phyloP scores from a whole-genome alignment of 2,797 vertebrate genomes.

The Pipistrellus nathusii region DNA sequence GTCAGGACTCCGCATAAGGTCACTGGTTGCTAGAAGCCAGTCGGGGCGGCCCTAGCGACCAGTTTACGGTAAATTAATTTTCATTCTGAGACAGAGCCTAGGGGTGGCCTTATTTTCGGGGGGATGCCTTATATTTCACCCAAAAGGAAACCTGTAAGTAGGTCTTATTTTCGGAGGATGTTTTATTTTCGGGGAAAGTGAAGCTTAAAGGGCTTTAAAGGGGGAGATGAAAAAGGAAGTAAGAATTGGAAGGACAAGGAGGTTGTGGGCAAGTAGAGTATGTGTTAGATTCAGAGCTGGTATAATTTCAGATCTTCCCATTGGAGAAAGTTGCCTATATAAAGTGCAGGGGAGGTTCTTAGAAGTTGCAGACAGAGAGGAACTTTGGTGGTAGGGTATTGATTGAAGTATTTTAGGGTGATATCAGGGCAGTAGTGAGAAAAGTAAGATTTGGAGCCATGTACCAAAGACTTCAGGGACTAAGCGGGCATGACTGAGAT shows the following conservation, averaged over 20 bases:
- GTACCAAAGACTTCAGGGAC: neutral
- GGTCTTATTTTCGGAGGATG: too few relatives aligned
- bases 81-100: too few relatives aligned
- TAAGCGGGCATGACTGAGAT: neutral
- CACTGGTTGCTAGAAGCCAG: too few relatives aligned
- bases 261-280: neutral
- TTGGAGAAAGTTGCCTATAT: neutral
- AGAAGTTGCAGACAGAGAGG: neutral
- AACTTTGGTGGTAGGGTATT: constrained; percentile 37
- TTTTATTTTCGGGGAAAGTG: neutral
- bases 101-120: too few relatives aligned
- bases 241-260: neutral
- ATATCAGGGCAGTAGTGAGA: neutral
- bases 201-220: neutral
- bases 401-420: neutral
- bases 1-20: too few relatives aligned
- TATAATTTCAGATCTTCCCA: neutral
- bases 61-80: too few relatives aligned
- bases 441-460: constrained; percentile 36
- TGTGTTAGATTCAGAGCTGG: neutral
- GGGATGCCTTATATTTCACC: too few relatives aligned
- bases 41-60: too few relatives aligned
- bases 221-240: neutral
- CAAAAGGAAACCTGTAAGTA: too few relatives aligned
- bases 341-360: neutral